A percentile compares a stretch with the other conserved stretches of the same genome.
Conservation (phyloP, 2,797 vertebrate genomes). For the Acomys russatus region DNA sequence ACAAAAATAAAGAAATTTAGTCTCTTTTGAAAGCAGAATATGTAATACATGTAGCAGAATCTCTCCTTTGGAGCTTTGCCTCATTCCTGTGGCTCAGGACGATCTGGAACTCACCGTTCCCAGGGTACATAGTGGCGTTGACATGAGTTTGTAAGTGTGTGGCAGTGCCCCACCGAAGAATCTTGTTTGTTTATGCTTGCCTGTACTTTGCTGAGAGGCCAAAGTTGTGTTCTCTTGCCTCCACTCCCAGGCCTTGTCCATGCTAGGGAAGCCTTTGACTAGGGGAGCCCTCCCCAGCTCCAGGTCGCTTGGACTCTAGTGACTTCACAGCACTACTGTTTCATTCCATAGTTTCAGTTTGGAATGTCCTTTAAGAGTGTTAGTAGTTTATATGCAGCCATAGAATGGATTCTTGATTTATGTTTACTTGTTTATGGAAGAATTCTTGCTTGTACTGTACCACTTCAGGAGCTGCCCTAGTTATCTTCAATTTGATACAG, state of each 20-base stretch:
- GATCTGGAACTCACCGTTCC: background rate
- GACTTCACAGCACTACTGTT: background rate
- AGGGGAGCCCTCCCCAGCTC: background rate
- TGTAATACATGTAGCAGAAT: background rate
- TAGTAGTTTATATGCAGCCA: background rate
- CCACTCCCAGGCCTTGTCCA: background rate
- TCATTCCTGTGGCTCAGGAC: background rate
- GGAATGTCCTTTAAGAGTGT: background rate
- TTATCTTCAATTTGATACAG: background rate
- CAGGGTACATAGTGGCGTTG: background rate
- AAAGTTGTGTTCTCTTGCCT: background rate
- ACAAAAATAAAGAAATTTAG: background rate
- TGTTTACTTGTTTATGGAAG: background rate
- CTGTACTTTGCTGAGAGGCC: background rate
- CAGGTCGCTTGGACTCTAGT: background rate
- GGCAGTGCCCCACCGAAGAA: background rate
- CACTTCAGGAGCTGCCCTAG: background rate
- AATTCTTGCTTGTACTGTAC: background rate
- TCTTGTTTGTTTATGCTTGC: background rate
- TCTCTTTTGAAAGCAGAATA: conserved; percentile 15
- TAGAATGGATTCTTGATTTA: background rate
- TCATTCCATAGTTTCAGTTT: background rate
- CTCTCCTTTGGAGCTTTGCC: background rate
- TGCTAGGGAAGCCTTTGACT: background rate
- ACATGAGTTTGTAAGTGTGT: background rate